phyloP scores from a whole-genome alignment of 2,797 vertebrate genomes.

The Tragelaphus eurycerus region DNA sequence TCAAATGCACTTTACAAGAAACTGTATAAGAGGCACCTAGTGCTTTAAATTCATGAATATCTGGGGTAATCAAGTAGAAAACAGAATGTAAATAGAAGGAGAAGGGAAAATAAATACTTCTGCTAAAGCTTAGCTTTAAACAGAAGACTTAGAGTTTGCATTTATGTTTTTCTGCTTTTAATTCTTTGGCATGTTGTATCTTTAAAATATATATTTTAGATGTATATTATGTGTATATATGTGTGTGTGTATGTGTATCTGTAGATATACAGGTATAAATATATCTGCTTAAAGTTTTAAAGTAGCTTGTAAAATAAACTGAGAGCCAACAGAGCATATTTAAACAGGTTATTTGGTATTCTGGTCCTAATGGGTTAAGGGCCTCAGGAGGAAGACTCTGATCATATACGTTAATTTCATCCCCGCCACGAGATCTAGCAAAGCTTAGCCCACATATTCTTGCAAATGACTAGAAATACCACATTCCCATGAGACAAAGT shows the following conservation, averaged over 20 bases:
- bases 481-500: constrained; percentile 52
- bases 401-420: constrained; percentile 19
- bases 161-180: constrained; percentile 6
- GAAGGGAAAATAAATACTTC: background rate
- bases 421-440: background rate
- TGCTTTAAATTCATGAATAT: constrained; percentile 60
- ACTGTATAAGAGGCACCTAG: constrained; percentile 5
- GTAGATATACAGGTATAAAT: background rate
- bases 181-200: constrained; percentile 23
- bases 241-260: background rate
- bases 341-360: constrained; percentile 53
- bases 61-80: constrained; percentile 44
- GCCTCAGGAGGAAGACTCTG: background rate
- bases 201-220: background rate
- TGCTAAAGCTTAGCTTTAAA: constrained; percentile 39
- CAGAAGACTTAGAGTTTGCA: background rate
- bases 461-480: constrained; percentile 59
- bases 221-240: background rate
- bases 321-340: background rate
- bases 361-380: constrained; percentile 33
- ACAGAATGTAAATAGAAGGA: constrained; percentile 4
- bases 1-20: constrained; percentile 47
- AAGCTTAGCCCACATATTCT: constrained; percentile 9
- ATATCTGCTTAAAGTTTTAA: background rate
- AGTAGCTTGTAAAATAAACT: constrained; percentile 53